A percentile compares a stretch with the other conserved stretches of the same genome.
Evolutionary conservation across 2,113 vertebrate species (phyloP).

Genomic region (Phasianus colchicus): DNA sequence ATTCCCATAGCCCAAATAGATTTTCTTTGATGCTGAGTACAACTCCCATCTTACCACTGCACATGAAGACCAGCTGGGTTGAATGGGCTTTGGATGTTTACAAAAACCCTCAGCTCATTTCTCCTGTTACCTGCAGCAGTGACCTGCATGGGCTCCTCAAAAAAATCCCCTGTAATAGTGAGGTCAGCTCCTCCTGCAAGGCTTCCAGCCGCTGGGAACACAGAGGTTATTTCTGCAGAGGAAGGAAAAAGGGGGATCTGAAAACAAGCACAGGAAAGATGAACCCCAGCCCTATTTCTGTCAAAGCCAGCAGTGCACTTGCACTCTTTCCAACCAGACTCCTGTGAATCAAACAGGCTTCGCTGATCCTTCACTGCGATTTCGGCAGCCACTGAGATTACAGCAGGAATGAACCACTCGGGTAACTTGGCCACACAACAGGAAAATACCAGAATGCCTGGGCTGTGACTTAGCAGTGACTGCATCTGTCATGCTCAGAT

Average conservation of each 20-base stretch:
- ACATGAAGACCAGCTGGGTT: neutral
- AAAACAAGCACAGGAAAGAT: neutral
- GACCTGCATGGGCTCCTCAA: slow-evolving; percentile 68
- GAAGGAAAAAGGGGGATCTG: neutral
- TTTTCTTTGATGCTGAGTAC: neutral
- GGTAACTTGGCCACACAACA: neutral
- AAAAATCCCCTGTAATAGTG: slow-evolving; percentile 75
- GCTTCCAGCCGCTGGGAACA: slow-evolving; percentile 76
- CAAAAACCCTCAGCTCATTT: neutral
- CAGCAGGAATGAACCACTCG: neutral
- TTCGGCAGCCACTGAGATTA: neutral
- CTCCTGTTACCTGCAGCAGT: slow-evolving; percentile 71
- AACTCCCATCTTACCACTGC: neutral
- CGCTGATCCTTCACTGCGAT: rapidly evolving
- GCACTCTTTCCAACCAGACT: neutral
- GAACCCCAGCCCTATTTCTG: neutral
- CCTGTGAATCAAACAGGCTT: neutral
- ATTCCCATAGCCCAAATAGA: neutral
- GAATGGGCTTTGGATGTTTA: neutral
- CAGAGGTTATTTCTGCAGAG: slow-evolving; percentile 70
- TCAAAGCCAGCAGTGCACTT: neutral
- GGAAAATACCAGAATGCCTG: neutral
- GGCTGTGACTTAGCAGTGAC: neutral
- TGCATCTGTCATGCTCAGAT: neutral
- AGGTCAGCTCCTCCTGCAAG: slow-evolving; percentile 73